phyloP scores from a whole-genome alignment of 2,113 vertebrate genomes.

The Bostrychus sinensis region DNA sequence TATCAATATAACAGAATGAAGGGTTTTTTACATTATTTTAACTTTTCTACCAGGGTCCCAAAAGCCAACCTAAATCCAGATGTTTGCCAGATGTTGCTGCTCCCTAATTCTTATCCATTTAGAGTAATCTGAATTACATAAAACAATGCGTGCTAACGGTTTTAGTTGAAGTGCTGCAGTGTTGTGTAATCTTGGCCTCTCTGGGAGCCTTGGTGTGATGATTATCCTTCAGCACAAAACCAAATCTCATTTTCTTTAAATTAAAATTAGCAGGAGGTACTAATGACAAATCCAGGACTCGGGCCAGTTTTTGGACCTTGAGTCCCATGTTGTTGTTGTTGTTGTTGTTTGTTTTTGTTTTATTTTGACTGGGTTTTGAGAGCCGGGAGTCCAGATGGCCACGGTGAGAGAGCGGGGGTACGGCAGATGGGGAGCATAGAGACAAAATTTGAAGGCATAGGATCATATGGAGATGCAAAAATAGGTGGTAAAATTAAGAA shows the following conservation, averaged over 20 bases:
- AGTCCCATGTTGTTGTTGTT: no score
- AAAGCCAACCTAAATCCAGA: background rate
- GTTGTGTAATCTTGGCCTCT: background rate
- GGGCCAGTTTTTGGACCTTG: no score
- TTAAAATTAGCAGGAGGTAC: background rate
- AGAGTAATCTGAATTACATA: background rate
- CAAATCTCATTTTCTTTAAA: background rate
- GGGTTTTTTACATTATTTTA: no score
- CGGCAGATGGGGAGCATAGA: background rate
- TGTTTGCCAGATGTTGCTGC: constrained; percentile 1
- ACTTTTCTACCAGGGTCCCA: no score
- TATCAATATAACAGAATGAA: background rate
- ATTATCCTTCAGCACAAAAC: background rate
- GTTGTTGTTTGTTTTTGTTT: no score
- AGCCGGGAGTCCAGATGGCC: background rate
- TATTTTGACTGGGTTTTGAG: background rate
- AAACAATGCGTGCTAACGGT: background rate
- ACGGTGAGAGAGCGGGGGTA: background rate
- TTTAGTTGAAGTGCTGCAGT: background rate
- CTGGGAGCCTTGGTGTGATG: background rate
- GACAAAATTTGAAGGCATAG: background rate
- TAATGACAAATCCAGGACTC: background rate
- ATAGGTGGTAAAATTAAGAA: no score
- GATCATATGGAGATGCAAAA: background rate
- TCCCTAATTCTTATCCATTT: background rate